These are phyloP conservation scores for Stegana nigrithorax DNA, from an alignment of 2,888 invertebrate genomes.

Conservation along the genomic window DNA sequence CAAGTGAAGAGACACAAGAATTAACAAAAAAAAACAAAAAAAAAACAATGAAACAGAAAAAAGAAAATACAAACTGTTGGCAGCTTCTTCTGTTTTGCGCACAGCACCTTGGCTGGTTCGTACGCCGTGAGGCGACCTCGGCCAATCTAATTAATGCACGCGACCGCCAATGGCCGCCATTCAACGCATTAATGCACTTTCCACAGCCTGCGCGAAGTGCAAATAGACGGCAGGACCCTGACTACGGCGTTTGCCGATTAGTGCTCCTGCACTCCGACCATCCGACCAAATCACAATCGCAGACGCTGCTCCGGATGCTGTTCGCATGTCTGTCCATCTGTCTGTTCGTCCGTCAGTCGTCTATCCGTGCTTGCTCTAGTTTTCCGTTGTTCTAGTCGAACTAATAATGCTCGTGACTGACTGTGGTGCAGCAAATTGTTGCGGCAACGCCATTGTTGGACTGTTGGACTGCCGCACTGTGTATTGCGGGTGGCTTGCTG, in stretches of 20 bases:
- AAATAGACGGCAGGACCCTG: slow-evolving; percentile 11
- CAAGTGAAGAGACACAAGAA: too few relatives aligned
- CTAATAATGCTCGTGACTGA: not conserved
- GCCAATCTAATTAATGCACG: slow-evolving; percentile 51
- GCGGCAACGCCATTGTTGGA: not conserved
- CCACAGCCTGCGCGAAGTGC: not conserved
- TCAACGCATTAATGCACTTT: not conserved
- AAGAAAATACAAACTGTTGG: too few relatives aligned
- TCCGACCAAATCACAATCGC: too few relatives aligned
- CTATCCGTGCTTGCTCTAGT: too few relatives aligned
- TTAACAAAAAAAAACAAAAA: too few relatives aligned
- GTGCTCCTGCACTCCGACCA: too few relatives aligned
- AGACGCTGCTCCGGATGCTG: slow-evolving; percentile 6
- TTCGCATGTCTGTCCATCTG: too few relatives aligned
- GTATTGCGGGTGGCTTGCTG: slow-evolving; percentile 26
- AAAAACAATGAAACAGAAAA: too few relatives aligned
- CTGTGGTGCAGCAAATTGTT: too few relatives aligned
- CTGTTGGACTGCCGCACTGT: not conserved
- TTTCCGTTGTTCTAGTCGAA: slow-evolving; percentile 40
- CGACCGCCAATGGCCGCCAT: slow-evolving; percentile 27
- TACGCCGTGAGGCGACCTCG: not conserved
- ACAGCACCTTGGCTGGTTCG: not conserved
- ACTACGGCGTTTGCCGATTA: not conserved
- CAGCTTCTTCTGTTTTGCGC: too few relatives aligned
- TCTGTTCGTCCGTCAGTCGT: too few relatives aligned